phyloP scores from a whole-genome alignment of 1,140 invertebrate genomes.

The Phenacoccus solenopsis region DNA sequence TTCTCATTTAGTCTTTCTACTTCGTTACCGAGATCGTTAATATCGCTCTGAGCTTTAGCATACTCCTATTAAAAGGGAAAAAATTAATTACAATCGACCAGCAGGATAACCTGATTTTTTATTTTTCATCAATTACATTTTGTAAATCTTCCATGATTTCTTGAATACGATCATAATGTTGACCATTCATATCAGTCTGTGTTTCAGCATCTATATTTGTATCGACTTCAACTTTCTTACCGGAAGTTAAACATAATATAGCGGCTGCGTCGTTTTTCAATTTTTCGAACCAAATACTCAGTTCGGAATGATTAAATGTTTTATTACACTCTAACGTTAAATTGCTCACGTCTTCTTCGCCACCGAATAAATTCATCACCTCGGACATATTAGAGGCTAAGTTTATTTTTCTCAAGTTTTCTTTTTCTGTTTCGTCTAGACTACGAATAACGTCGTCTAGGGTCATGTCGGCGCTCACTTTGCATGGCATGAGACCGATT shows the following conservation, averaged over 20 bases:
- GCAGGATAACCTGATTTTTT: background rate
- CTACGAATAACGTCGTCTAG: background rate
- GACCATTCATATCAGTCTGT: background rate
- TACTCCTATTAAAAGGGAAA: background rate
- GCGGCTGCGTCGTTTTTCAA: constrained; percentile 53
- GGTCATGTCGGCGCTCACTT: background rate
- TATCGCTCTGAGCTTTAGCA: background rate
- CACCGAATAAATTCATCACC: constrained; percentile 41
- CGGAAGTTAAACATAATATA: constrained; percentile 42
- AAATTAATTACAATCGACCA: background rate
- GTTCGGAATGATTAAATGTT: constrained; percentile 35
- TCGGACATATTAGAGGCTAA: constrained; percentile 52
- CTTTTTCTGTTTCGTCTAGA: background rate
- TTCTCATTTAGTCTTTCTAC: background rate
- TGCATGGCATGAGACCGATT: background rate
- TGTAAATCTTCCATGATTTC: constrained; percentile 22
- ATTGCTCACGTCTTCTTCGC: constrained; percentile 27
- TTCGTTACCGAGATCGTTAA: background rate
- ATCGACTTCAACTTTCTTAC: background rate
- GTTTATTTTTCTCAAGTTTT: constrained; percentile 38
- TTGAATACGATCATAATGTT: background rate
- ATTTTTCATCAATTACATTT: background rate
- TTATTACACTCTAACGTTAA: constrained; percentile 31
- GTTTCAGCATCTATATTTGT: background rate
- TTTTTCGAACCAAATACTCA: constrained; percentile 47